Percentiles rank a stretch among this genome's conserved stretches.
Conservation (phyloP, 1,140 invertebrate species). For the Chionoecetes opilio region DNA sequence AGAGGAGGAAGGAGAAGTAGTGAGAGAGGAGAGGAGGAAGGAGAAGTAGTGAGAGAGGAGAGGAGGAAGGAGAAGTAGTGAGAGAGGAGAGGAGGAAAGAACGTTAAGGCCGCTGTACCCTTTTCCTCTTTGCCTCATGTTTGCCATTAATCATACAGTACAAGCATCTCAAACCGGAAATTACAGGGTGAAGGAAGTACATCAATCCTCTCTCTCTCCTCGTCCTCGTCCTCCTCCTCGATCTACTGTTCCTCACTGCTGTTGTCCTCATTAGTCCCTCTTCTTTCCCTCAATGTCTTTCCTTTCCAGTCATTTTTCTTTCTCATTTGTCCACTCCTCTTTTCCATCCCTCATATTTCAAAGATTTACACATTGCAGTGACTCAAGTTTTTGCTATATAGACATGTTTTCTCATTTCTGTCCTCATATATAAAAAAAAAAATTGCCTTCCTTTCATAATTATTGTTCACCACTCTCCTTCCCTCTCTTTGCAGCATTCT, state of each 20-base stretch:
- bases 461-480: too few relatives aligned
- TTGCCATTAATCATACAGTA: background rate
- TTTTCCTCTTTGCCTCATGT: background rate
- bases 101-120: too few relatives aligned
- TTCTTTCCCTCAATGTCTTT: background rate
- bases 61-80: too few relatives aligned
- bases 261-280: conserved; percentile 17
- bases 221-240: background rate
- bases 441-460: too few relatives aligned
- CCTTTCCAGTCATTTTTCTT: background rate
- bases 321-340: background rate
- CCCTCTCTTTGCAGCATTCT: background rate
- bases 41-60: background rate
- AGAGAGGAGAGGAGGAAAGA: too few relatives aligned
- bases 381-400: background rate
- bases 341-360: background rate
- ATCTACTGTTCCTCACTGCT: background rate
- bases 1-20: background rate
- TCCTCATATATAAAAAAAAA: too few relatives aligned
- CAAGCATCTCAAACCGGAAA: background rate
- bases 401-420: background rate
- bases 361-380: conserved; percentile 9
- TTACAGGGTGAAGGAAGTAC: background rate
- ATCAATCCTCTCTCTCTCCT: background rate
- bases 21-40: background rate